Evolutionary conservation across 2,113 vertebrate genomes (phyloP).

Genomic region (Chrysemys picta): DNA sequence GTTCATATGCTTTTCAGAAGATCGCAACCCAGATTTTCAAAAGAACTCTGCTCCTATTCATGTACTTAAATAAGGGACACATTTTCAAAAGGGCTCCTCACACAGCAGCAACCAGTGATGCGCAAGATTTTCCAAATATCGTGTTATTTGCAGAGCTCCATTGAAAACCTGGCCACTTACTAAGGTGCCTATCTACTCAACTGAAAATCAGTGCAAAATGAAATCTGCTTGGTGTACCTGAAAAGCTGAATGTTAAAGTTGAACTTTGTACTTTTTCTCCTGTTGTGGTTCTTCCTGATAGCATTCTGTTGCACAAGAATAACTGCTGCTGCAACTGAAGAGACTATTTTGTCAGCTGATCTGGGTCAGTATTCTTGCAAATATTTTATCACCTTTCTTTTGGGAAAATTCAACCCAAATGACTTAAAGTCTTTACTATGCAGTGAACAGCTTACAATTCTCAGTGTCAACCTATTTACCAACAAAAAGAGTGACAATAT

Average conservation of each 20-base stretch:
- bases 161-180: not conserved
- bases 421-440: not conserved
- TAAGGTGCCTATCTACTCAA: not conserved
- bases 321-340: not conserved
- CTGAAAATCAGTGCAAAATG: not conserved
- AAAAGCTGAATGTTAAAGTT: not conserved
- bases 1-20: not conserved
- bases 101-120: not conserved
- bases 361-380: not conserved
- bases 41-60: not conserved
- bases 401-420: not conserved
- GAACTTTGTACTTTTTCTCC: not conserved
- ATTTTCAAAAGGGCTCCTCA: not conserved
- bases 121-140: not conserved
- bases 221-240: not conserved
- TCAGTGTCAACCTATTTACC: constrained; percentile 21
- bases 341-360: not conserved
- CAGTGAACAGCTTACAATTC: not conserved
- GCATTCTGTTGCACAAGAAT: not conserved
- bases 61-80: not conserved
- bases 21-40: not conserved
- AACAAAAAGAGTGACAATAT: not conserved
- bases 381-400: not conserved
- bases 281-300: not conserved
- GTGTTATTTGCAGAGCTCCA: not conserved